These are phyloP conservation scores for Dicerorhinus sumatrensis DNA, from an alignment of 2,113 vertebrate genomes.

Conservation along the genomic window DNA sequence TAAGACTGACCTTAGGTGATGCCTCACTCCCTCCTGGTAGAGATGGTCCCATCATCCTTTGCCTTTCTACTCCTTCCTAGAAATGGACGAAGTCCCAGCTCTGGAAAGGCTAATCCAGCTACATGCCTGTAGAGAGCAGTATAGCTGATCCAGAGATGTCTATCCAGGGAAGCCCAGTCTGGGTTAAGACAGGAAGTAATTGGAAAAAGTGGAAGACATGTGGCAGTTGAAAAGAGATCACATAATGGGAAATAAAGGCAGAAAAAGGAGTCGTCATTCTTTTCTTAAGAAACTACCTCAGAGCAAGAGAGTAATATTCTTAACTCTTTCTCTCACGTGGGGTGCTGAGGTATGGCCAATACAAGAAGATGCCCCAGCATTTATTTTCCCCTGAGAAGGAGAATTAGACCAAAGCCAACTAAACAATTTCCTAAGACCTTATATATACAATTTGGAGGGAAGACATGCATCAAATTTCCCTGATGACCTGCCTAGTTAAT, in stretches of 20 bases:
- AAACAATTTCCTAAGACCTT: neutral
- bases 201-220: neutral
- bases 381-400: neutral
- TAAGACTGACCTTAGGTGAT: neutral
- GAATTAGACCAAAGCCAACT: neutral
- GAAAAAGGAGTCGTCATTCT: neutral
- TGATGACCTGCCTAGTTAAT: neutral
- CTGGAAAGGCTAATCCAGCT: neutral
- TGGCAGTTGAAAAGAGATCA: neutral
- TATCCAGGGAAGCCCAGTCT: neutral
- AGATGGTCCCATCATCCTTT: neutral
- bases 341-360: neutral
- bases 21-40: neutral
- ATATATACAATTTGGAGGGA: neutral
- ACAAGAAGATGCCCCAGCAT: neutral
- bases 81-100: neutral
- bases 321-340: neutral
- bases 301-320: neutral
- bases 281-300: conserved; percentile 11
- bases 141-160: neutral
- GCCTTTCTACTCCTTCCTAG: neutral
- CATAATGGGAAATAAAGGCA: neutral
- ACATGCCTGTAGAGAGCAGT: neutral
- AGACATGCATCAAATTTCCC: neutral
- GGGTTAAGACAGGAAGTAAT: neutral